phyloP scores from a whole-genome alignment of 2,797 vertebrate species.

The Bovichtus diacanthus region DNA sequence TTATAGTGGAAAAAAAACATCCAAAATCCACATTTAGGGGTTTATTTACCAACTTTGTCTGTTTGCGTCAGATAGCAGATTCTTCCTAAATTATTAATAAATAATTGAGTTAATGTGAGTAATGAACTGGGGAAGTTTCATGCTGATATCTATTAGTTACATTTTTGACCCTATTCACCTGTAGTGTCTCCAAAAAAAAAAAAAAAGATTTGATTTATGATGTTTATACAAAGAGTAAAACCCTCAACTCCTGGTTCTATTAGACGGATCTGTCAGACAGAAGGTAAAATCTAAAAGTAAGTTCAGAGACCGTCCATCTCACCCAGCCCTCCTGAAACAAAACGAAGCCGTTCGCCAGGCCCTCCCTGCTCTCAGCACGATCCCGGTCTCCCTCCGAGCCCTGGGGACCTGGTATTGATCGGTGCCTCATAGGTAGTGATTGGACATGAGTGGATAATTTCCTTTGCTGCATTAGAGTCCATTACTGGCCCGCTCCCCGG shows the following conservation, averaged over 20 bases:
- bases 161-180: no score
- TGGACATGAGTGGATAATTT: conserved; percentile 83
- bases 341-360: background rate
- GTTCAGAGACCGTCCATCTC: background rate
- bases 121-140: no score
- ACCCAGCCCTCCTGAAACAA: background rate
- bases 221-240: background rate
- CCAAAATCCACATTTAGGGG: no score
- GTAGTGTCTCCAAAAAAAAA: no score
- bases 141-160: no score
- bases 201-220: accelerated
- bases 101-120: no score
- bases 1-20: no score
- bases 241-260: background rate
- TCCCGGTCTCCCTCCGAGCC: conserved; percentile 63
- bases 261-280: background rate
- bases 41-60: no score
- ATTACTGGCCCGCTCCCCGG: conserved; percentile 79
- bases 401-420: conserved; percentile 77
- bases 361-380: conserved; percentile 55
- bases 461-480: conserved; percentile 83
- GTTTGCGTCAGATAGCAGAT: no score
- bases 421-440: conserved; percentile 77
- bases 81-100: no score
- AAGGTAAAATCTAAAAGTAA: conserved; percentile 9